phyloP scores from a whole-genome alignment of 35 echinoderm and acorn worm species.

The Chiridota heheva region DNA sequence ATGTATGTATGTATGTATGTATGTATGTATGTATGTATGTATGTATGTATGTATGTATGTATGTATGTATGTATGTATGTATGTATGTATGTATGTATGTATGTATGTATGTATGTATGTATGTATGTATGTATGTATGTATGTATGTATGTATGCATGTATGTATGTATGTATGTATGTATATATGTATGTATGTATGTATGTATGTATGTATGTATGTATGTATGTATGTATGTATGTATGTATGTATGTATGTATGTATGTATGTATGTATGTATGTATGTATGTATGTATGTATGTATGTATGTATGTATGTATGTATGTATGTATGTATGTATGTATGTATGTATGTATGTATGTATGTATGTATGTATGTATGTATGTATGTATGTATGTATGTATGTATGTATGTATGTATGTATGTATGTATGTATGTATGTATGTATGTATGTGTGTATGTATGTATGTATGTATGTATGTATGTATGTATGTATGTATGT shows the following conservation, averaged over 20 bases:
- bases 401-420: slow-evolving; percentile 1
- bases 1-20: slow-evolving; percentile 19
- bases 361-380: slow-evolving; percentile 1
- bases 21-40: slow-evolving; percentile 15
- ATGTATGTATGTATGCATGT: neutral
- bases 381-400: slow-evolving; percentile 1
- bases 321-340: slow-evolving; percentile 2
- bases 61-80: neutral
- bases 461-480: neutral
- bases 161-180: slow-evolving; percentile 8
- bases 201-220: slow-evolving; percentile 29
- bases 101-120: neutral
- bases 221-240: no score
- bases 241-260: no score
- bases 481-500: neutral
- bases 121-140: neutral
- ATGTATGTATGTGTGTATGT: neutral
- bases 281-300: slow-evolving; percentile 3
- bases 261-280: no score
- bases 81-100: neutral
- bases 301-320: slow-evolving; percentile 2
- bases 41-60: neutral
- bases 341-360: slow-evolving; percentile 1
- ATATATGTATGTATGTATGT: slow-evolving; percentile 29
- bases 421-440: slow-evolving; percentile 2